These are phyloP conservation scores for Apomyelois bistriatella DNA, from an alignment of 2,888 invertebrate genomes.

Conservation along the genomic window DNA sequence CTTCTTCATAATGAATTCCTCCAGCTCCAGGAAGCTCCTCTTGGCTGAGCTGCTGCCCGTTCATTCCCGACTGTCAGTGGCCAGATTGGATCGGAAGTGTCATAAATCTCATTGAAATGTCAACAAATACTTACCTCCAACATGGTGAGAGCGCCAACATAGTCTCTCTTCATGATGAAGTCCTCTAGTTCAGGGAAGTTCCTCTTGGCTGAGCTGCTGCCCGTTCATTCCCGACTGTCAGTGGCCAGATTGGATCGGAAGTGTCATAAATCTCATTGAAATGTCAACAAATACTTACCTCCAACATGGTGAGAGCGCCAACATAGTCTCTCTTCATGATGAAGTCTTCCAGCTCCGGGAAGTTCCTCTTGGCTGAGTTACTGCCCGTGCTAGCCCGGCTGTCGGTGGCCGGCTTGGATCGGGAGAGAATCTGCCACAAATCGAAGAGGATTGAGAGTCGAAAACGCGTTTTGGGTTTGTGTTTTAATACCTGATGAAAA, in stretches of 20 bases:
- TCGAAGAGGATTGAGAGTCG: background rate
- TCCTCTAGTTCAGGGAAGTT: constrained; percentile 92
- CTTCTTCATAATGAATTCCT: constrained; percentile 92
- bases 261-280: no score
- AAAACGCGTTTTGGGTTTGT: no score
- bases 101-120: no score
- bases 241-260: no score
- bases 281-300: no score
- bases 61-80: no score
- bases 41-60: constrained; percentile 51
- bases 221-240: constrained; percentile 37
- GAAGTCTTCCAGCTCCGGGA: constrained; percentile 95
- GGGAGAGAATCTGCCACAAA: constrained; percentile 86
- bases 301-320: constrained; percentile 94
- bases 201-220: constrained; percentile 63
- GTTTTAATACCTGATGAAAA: no score
- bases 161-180: constrained; percentile 93
- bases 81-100: no score
- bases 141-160: constrained; percentile 95
- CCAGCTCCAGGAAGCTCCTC: constrained; percentile 88
- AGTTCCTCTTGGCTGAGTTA: constrained; percentile 70
- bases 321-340: constrained; percentile 94
- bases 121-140: constrained; percentile 92
- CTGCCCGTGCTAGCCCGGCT: constrained; percentile 45
- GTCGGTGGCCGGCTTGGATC: constrained; percentile 88